Evolutionary conservation across 2,113 vertebrate species (phyloP).

Genomic region (Melanotaenia duboulayi): DNA sequence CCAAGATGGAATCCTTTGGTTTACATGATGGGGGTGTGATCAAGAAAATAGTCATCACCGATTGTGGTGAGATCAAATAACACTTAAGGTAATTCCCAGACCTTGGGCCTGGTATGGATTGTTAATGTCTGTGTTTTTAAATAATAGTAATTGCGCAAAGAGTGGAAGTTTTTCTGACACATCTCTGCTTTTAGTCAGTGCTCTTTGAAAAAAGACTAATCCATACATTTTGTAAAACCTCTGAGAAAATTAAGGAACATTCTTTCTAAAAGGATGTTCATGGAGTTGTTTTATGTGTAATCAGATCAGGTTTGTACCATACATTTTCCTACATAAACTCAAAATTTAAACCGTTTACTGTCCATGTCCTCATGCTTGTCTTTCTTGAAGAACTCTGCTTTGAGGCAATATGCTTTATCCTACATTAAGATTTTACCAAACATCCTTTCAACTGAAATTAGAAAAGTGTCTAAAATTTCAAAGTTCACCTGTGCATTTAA

Average conservation of each 20-base stretch:
- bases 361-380: background rate
- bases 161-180: background rate
- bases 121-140: slow-evolving; percentile 1
- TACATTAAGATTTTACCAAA: too few species aligned
- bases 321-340: background rate
- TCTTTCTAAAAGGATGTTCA: too few species aligned
- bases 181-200: background rate
- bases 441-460: too few species aligned
- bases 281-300: background rate
- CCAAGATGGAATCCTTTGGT: slow-evolving; percentile 91
- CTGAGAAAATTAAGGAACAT: background rate
- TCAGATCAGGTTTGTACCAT: background rate
- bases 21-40: slow-evolving; percentile 88
- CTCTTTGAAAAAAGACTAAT: slow-evolving; percentile 3
- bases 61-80: slow-evolving; percentile 91
- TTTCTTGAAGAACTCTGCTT: too few species aligned
- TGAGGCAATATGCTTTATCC: too few species aligned
- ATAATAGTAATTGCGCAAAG: background rate
- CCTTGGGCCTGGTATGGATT: too few species aligned
- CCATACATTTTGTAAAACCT: background rate
- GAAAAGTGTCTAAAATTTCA: too few species aligned
- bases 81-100: background rate
- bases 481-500: too few species aligned
- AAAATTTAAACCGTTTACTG: background rate
- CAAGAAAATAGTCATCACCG: slow-evolving; percentile 90